Evolutionary conservation across 2,113 vertebrate species (phyloP).

Genomic region (Pomatorhinus ruficollis): DNA sequence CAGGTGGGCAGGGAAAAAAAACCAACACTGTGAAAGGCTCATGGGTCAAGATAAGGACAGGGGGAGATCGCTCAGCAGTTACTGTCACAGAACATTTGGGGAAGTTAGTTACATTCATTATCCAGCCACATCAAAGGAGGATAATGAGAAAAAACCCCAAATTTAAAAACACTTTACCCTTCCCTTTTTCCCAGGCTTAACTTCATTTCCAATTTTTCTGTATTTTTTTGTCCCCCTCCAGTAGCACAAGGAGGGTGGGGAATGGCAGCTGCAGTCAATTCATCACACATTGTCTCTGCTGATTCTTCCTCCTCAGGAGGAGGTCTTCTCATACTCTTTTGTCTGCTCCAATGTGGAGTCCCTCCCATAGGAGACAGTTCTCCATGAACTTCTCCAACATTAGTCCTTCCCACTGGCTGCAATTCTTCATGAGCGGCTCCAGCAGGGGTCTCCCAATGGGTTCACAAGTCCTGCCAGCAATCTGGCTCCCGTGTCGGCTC

Average conservation of each 20-base stretch:
- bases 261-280: neutral
- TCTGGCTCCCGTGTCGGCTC: neutral
- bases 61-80: neutral
- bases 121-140: neutral
- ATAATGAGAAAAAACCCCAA: neutral
- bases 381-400: neutral
- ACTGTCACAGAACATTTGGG: neutral
- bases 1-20: neutral
- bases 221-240: neutral
- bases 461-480: neutral
- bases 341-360: neutral
- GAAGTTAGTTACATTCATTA: neutral
- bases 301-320: neutral
- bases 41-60: neutral
- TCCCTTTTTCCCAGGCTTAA: neutral
- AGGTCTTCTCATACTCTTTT: neutral
- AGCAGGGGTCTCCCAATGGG: neutral
- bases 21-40: neutral
- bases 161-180: neutral
- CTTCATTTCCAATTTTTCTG: neutral
- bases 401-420: neutral
- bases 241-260: rapidly evolving
- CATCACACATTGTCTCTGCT: neutral
- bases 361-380: neutral
- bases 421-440: neutral